These are phyloP conservation scores for Eutolmus rufibarbis DNA, from an alignment of 2,888 invertebrate species.

Conservation along the genomic window DNA sequence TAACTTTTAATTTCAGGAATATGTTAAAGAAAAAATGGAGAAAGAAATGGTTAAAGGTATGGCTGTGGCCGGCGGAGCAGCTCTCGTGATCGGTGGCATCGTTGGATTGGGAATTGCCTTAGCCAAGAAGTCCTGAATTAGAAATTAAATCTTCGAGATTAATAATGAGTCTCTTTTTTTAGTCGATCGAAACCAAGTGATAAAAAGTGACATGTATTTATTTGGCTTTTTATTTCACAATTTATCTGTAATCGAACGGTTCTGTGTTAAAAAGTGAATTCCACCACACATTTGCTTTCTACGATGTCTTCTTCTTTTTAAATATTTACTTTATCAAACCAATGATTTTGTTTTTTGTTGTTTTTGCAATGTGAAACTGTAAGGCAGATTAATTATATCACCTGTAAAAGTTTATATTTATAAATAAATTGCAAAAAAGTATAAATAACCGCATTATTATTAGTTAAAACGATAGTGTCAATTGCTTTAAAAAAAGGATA, in stretches of 20 bases:
- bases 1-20: constrained; percentile 64
- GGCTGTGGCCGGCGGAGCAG: constrained; percentile 88
- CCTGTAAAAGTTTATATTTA: background rate
- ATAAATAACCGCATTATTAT: background rate
- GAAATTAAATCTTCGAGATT: constrained; percentile 3
- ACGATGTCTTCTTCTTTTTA: background rate
- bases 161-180: constrained; percentile 24
- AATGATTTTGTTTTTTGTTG: background rate
- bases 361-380: background rate
- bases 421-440: background rate
- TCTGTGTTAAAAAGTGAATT: background rate
- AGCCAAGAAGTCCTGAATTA: constrained; percentile 65
- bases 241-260: background rate
- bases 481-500: background rate
- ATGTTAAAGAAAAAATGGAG: constrained; percentile 89
- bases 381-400: background rate
- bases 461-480: background rate
- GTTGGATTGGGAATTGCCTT: constrained; percentile 85
- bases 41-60: constrained; percentile 89
- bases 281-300: background rate
- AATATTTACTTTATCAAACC: background rate
- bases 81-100: constrained; percentile 81
- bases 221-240: background rate
- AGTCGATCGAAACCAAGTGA: constrained; percentile 32
- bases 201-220: constrained; percentile 21